Evolutionary conservation across 2,888 invertebrate genomes (phyloP).

Genomic region (Eretmocerus hayati): DNA sequence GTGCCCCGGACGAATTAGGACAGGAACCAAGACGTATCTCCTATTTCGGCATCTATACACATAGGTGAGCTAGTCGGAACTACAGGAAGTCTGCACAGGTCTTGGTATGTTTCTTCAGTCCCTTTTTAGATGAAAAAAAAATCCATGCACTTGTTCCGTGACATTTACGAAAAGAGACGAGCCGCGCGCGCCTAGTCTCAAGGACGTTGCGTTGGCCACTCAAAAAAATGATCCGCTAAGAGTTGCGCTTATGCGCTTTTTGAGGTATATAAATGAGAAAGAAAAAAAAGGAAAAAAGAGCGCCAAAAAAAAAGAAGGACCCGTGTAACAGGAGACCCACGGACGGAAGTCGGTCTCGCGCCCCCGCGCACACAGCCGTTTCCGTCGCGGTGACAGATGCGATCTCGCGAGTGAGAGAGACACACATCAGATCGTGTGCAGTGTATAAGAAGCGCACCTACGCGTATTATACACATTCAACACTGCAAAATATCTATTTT

Average conservation of each 20-base stretch:
- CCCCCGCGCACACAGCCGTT: slow-evolving; percentile 33
- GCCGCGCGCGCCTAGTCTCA: slow-evolving; percentile 11
- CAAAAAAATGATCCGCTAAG: slow-evolving; percentile 21
- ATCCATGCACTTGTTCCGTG: slow-evolving; percentile 11
- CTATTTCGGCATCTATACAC: too few relatives aligned
- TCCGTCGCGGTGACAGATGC: slow-evolving; percentile 43
- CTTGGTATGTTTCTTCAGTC: too few relatives aligned
- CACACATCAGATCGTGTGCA: too few relatives aligned
- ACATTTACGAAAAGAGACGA: neutral
- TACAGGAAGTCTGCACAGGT: slow-evolving; percentile 15
- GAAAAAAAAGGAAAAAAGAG: slow-evolving; percentile 3
- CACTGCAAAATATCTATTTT: too few relatives aligned
- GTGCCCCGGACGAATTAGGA: too few relatives aligned
- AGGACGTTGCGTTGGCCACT: slow-evolving; percentile 20
- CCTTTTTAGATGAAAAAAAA: too few relatives aligned
- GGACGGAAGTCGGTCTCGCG: slow-evolving; percentile 30
- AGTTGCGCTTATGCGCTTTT: too few relatives aligned
- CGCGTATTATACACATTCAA: too few relatives aligned
- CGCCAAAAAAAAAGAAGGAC: slow-evolving; percentile 2
- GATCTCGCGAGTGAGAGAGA: slow-evolving; percentile 26
- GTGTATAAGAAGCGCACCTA: too few relatives aligned
- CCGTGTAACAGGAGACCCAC: slow-evolving; percentile 27
- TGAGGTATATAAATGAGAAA: slow-evolving; percentile 11
- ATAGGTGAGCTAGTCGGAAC: too few relatives aligned
- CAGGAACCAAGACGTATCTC: too few relatives aligned